These are phyloP conservation scores for Sisor rabdophorus DNA, from an alignment of 2,113 vertebrate genomes.

Conservation along the genomic window DNA sequence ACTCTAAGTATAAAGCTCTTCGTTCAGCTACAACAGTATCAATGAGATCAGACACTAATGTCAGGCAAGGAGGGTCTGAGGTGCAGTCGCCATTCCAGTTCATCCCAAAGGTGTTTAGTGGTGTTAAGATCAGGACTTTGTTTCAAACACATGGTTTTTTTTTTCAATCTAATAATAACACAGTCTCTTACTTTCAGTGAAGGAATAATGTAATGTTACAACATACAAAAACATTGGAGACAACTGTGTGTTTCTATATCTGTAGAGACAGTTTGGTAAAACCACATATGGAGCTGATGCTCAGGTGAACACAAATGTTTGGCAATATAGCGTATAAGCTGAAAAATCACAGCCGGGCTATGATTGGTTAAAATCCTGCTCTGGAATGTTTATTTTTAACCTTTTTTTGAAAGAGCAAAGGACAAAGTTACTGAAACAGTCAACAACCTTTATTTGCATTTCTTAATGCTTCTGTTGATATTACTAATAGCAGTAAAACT, in stretches of 20 bases:
- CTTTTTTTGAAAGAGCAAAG: slow-evolving; percentile 1
- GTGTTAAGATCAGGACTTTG: not conserved
- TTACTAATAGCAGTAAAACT: not conserved
- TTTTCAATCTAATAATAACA: no score
- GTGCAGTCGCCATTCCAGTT: no score
- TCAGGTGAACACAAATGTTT: not conserved
- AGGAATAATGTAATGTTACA: no score
- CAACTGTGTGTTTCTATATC: not conserved
- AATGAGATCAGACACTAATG: not conserved
- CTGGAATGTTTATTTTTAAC: not conserved
- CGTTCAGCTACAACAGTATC: not conserved
- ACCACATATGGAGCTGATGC: not conserved
- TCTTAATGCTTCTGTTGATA: no score
- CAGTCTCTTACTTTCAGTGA: no score
- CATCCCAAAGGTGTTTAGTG: no score
- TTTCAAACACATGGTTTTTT: no score
- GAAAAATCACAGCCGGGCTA: no score
- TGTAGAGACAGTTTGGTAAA: no score
- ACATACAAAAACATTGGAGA: no score
- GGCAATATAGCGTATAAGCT: not conserved
- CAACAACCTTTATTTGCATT: slow-evolving; percentile 23
- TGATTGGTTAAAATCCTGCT: not conserved
- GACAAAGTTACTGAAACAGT: slow-evolving; percentile 15
- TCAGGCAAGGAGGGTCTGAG: no score
- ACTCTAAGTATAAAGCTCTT: no score